These are phyloP conservation scores for Phenganax stokvisi DNA, from an alignment of 92 coral and sea anemone genomes.

Conservation along the genomic window DNA sequence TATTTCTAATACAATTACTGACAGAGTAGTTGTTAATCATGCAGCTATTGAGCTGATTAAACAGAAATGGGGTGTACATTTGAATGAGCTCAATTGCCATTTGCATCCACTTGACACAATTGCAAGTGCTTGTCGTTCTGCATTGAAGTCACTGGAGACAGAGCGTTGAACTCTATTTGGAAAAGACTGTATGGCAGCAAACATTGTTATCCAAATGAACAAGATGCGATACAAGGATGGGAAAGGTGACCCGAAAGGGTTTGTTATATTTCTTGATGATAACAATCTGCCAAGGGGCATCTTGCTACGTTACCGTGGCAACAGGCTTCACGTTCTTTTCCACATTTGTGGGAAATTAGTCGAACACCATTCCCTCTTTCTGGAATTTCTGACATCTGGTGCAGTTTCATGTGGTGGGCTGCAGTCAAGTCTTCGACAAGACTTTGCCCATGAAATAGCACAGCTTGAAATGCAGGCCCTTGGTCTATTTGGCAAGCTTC, in stretches of 20 bases:
- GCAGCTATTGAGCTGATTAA: conserved; percentile 4
- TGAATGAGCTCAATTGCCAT: conserved; percentile 1
- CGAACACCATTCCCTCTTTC: too few species aligned
- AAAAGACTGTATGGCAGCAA: not conserved
- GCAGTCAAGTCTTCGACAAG: too few species aligned
- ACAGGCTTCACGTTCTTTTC: too few species aligned
- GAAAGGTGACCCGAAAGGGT: not conserved
- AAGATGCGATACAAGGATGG: conserved; percentile 2
- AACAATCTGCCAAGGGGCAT: conserved; percentile 4
- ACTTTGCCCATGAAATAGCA: too few species aligned
- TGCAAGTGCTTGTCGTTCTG: not conserved
- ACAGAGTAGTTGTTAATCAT: conserved; percentile 16
- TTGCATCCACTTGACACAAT: conserved; percentile 3
- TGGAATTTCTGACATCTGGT: too few species aligned
- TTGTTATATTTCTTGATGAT: not conserved
- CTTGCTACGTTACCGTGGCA: not conserved
- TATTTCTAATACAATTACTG: conserved; percentile 29
- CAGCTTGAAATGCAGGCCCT: too few species aligned
- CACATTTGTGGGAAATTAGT: too few species aligned
- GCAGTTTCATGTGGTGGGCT: too few species aligned
- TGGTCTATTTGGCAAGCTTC: too few species aligned
- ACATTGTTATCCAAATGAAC: not conserved
- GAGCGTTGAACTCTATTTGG: not conserved
- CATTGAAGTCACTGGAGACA: not conserved
- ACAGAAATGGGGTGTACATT: conserved; percentile 6